phyloP scores from a whole-genome alignment of 2,113 vertebrate species.

The Chionodraco myersi region DNA sequence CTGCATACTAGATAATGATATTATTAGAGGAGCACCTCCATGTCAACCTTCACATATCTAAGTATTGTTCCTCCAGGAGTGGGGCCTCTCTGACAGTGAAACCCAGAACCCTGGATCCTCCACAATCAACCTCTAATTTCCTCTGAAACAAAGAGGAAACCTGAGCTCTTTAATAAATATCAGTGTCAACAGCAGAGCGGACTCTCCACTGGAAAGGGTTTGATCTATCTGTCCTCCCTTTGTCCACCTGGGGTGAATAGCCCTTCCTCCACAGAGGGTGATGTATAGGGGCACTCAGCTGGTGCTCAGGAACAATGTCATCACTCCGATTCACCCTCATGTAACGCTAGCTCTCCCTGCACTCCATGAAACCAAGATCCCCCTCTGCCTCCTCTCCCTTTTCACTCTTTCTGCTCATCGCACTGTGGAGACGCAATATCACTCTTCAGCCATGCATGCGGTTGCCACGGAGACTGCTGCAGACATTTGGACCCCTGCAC shows the following conservation, averaged over 20 bases:
- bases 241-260: constrained; percentile 41
- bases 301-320: constrained; percentile 76
- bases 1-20: constrained; percentile 27
- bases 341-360: constrained; percentile 73
- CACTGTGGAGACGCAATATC: constrained; percentile 65
- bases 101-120: constrained; percentile 20
- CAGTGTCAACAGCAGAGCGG: constrained; percentile 31
- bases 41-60: background rate
- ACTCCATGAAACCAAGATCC: constrained; percentile 76
- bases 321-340: constrained; percentile 75
- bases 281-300: constrained; percentile 71
- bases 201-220: constrained; percentile 10
- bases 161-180: constrained; percentile 39
- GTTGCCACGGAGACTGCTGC: constrained; percentile 68
- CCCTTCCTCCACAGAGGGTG: constrained; percentile 37
- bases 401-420: constrained; percentile 69
- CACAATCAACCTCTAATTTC: constrained; percentile 61
- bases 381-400: constrained; percentile 65
- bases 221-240: constrained; percentile 40
- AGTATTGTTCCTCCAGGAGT: constrained; percentile 16
- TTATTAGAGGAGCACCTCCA: background rate
- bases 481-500: constrained; percentile 44
- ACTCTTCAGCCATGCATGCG: constrained; percentile 72
- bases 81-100: background rate
- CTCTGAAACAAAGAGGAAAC: constrained; percentile 57